Conservation (phyloP, 1,140 invertebrate genomes). For the Heliconius melpomene region DNA sequence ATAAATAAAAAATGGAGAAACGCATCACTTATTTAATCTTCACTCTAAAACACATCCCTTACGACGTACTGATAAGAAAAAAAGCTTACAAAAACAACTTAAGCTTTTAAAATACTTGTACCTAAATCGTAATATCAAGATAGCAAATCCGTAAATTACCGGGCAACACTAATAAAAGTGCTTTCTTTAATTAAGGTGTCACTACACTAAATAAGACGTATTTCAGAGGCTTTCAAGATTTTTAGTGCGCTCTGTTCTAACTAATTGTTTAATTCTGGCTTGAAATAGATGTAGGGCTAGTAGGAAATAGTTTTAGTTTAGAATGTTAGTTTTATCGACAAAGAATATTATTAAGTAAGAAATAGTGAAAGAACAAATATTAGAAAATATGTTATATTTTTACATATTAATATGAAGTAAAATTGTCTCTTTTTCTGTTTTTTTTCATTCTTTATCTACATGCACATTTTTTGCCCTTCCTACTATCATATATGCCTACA, state of each 20-base stretch:
- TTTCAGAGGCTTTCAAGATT: slow-evolving; percentile 36
- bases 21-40: neutral
- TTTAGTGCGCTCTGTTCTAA: slow-evolving; percentile 39
- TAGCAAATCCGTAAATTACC: slow-evolving; percentile 14
- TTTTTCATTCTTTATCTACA: too few relatives aligned
- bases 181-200: slow-evolving; percentile 39
- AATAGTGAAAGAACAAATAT: too few relatives aligned
- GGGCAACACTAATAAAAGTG: slow-evolving; percentile 30
- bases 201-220: slow-evolving; percentile 37
- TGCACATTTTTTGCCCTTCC: too few relatives aligned
- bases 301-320: neutral
- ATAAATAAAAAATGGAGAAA: neutral
- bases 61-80: neutral
- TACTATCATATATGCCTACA: too few relatives aligned
- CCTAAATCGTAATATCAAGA: slow-evolving; percentile 9
- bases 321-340: neutral
- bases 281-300: slow-evolving; percentile 26
- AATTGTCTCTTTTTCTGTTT: too few relatives aligned
- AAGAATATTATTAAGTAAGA: neutral
- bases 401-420: too few relatives aligned
- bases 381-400: too few relatives aligned
- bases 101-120: neutral
- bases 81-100: neutral
- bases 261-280: slow-evolving; percentile 39
- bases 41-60: neutral